Evolutionary conservation across 1,140 invertebrate genomes (phyloP), one percentile per base, ranked within the genome.

Genomic region (Polypedilum vanderplanki): DNA sequence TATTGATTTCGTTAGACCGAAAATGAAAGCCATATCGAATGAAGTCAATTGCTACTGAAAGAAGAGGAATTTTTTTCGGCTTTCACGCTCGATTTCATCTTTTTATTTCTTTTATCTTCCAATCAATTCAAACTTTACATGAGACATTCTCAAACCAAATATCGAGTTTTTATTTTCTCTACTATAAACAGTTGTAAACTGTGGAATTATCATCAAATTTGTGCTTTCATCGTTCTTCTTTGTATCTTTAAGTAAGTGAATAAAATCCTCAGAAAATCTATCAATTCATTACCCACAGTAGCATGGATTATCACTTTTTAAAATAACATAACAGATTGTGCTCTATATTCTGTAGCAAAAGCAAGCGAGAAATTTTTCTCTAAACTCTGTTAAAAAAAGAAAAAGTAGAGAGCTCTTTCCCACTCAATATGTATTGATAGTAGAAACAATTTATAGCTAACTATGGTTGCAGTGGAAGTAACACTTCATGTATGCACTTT

Each of bases 201-300:
- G 41, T 46, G 41, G 41, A 15, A 46, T 46, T 46, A 46, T 3
- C 41, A 46, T 46, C 41, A 46, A 15, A 46, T 46, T 8, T 46
- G 41, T 15, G 9, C 41, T 46, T 15, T 46, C 15, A 46, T 46
- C 41, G 15, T 46, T 46, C 41, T 46, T 46, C 41, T 46, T 46
- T 46, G 41, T 46, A 46, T 5, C 40, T 7, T 41, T 5, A 41
- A 41, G 40, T 41, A 41, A 41, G 40, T 41, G 10, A 41, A n/a
- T n/a, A 46, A 46, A 46, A 46, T 46, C 41, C 41, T 46, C 41
- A n/a, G n/a, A n/a, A n/a, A n/a, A n/a, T n/a, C n/a, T n/a, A 46
- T 46, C 41, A 46, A 46, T 46, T 46, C 41, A 46, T 46, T 46
- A 46, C 41, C 41, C 41, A 46, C 41, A 46, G 41, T 10, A 46